phyloP scores from a whole-genome alignment of 2,113 vertebrate species.

The Garra rufa region DNA sequence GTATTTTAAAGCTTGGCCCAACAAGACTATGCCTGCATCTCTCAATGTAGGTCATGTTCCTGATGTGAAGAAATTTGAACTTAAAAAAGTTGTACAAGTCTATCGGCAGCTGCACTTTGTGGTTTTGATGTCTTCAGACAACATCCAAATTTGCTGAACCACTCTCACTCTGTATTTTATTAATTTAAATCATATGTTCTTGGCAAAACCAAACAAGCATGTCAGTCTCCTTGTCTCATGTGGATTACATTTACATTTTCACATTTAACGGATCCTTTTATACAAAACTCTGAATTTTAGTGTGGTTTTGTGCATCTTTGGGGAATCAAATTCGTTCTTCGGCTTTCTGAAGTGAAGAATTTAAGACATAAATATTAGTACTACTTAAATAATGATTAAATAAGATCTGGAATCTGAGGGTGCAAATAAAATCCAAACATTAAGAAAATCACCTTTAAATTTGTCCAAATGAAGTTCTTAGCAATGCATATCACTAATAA shows the following conservation, averaged over 20 bases:
- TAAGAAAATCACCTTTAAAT: no score
- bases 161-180: neutral
- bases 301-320: neutral
- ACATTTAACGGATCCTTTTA: neutral
- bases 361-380: no score
- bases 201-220: neutral
- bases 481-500: no score
- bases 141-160: slow-evolving; percentile 28
- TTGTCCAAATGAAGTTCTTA: no score
- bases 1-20: slow-evolving; percentile 30
- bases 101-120: neutral
- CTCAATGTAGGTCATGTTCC: slow-evolving; percentile 22
- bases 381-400: no score
- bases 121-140: neutral
- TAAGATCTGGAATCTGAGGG: no score
- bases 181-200: slow-evolving; percentile 3
- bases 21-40: slow-evolving; percentile 8
- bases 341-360: no score
- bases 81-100: neutral
- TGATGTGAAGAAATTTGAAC: neutral
- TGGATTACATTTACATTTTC: neutral
- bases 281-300: neutral
- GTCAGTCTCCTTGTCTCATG: neutral
- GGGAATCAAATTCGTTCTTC: neutral
- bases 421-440: no score